These are phyloP conservation scores for Trichechus manatus DNA, from an alignment of 2,113 vertebrate species.

Conservation along the genomic window DNA sequence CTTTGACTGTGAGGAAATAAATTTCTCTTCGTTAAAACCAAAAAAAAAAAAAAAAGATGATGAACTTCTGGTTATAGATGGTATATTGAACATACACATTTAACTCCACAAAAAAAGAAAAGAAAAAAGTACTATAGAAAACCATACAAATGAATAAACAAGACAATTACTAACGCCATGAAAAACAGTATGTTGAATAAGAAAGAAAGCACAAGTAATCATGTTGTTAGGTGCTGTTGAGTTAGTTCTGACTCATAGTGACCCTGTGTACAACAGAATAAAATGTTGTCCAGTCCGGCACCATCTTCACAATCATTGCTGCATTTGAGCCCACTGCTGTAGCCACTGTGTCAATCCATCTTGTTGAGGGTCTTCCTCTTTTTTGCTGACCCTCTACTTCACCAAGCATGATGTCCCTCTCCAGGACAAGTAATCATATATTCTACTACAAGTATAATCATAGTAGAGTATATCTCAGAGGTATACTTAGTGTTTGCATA, in stretches of 20 bases:
- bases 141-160: neutral
- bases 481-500: neutral
- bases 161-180: neutral
- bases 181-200: neutral
- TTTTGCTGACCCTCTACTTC: neutral
- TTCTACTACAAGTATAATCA: neutral
- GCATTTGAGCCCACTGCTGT: neutral
- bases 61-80: neutral
- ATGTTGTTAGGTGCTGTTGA: neutral
- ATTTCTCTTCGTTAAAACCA: too few species aligned
- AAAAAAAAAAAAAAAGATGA: neutral
- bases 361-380: neutral
- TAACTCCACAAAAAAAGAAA: neutral
- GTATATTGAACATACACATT: neutral
- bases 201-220: neutral
- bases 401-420: neutral
- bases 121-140: neutral
- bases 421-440: neutral
- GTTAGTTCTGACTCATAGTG: neutral
- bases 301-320: neutral
- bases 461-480: neutral
- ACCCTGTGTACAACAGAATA: neutral
- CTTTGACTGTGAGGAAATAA: too few species aligned
- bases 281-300: neutral
- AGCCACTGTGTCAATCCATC: neutral